phyloP scores from a whole-genome alignment of 2,113 vertebrate species.

The Spermophilus dauricus region DNA sequence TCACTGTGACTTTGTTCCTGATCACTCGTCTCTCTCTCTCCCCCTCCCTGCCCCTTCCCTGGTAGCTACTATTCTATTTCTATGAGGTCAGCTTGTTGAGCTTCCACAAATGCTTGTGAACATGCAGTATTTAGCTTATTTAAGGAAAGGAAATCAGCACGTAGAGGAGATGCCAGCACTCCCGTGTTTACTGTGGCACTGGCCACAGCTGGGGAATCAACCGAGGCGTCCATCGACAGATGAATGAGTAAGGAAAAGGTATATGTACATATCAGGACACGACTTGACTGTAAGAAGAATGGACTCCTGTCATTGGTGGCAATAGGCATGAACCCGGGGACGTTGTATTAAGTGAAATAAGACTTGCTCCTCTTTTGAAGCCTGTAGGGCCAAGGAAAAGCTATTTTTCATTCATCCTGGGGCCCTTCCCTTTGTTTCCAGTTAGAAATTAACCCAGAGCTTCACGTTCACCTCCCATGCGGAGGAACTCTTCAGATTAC shows the following conservation, averaged over 20 bases:
- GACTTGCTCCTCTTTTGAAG: neutral
- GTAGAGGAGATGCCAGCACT: too few relatives aligned
- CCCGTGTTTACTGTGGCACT: neutral
- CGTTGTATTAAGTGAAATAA: neutral
- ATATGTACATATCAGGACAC: rapidly evolving
- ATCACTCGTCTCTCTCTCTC: neutral
- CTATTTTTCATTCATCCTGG: neutral
- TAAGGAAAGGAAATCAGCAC: neutral
- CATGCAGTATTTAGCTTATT: neutral
- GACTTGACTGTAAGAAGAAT: neutral
- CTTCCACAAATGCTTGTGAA: neutral
- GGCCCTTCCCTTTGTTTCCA: neutral
- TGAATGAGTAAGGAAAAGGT: neutral
- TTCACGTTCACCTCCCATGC: rapidly evolving
- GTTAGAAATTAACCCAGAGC: neutral
- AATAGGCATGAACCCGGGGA: neutral
- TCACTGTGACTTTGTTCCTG: neutral
- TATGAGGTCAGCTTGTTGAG: neutral
- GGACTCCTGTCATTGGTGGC: neutral
- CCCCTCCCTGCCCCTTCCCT: neutral
- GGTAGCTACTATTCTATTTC: neutral
- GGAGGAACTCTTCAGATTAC: neutral
- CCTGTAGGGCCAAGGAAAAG: neutral
- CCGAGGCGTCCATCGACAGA: neutral
- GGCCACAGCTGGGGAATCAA: neutral